These are phyloP conservation scores for Elaphurus davidianus DNA, from an alignment of 2,113 vertebrate species.

Conservation along the genomic window DNA sequence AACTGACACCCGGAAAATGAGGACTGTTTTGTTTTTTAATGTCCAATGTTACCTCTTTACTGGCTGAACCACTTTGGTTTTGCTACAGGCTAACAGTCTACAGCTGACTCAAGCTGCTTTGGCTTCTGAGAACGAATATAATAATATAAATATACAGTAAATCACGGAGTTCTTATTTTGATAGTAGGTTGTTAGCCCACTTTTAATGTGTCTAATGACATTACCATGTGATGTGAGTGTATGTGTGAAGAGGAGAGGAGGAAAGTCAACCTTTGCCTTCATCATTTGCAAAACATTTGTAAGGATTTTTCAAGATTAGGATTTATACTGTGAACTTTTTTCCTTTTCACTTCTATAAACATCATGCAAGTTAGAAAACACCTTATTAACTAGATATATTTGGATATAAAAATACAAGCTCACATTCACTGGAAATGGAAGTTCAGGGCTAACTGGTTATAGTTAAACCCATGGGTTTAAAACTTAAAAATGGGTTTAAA, in stretches of 20 bases:
- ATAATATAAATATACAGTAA: not conserved
- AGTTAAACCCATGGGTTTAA: not conserved
- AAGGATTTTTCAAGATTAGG: not conserved
- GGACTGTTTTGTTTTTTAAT: not conserved
- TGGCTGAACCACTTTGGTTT: not conserved
- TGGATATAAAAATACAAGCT: not conserved
- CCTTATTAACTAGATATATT: not conserved
- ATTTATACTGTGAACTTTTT: not conserved
- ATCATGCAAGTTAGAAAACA: not conserved
- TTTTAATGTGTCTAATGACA: not conserved
- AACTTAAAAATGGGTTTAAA: not conserved
- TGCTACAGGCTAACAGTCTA: not conserved
- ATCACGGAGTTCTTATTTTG: not conserved
- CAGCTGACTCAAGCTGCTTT: not conserved
- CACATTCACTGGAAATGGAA: not conserved
- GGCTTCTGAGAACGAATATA: conserved; percentile 4
- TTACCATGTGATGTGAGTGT: not conserved
- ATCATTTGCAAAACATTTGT: conserved; percentile 1
- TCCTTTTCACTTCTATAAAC: not conserved
- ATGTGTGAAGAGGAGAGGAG: not conserved
- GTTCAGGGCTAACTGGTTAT: not conserved
- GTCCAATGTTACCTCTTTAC: not conserved
- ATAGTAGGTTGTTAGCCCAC: not conserved
- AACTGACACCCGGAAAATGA: not conserved
- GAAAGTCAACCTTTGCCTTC: not conserved